These are phyloP conservation scores for Bemisia tabaci DNA, from an alignment of 1,140 invertebrate species.

Conservation along the genomic window DNA sequence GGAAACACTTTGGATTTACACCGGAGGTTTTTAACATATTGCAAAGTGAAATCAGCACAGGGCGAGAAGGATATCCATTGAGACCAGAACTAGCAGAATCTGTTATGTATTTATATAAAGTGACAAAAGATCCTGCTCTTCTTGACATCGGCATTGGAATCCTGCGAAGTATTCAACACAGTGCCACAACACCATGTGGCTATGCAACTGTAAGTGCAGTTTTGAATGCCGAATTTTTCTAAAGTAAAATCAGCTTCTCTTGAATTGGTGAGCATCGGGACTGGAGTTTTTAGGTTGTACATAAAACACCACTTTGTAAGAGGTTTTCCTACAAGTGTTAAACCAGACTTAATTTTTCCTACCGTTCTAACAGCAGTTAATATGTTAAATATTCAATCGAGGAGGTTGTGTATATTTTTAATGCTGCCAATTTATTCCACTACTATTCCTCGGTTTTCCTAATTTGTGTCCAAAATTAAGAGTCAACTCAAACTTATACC, in stretches of 20 bases:
- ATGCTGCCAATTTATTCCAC: too few relatives aligned
- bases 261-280: not conserved
- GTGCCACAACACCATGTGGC: constrained; percentile 82
- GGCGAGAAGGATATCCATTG: constrained; percentile 87
- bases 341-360: too few relatives aligned
- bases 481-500: too few relatives aligned
- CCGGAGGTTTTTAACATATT: constrained; percentile 96
- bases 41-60: constrained; percentile 63
- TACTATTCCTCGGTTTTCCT: too few relatives aligned
- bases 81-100: constrained; percentile 93
- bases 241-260: too few relatives aligned
- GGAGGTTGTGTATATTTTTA: too few relatives aligned
- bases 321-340: too few relatives aligned
- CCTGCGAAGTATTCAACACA: constrained; percentile 74
- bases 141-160: constrained; percentile 84
- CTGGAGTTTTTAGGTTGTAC: constrained; percentile 1
- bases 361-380: too few relatives aligned
- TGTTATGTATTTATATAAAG: constrained; percentile 90
- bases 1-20: constrained; percentile 91
- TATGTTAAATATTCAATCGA: too few relatives aligned
- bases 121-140: constrained; percentile 77
- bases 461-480: too few relatives aligned
- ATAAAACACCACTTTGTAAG: not conserved
- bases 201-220: constrained; percentile 75
- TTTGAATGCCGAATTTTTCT: too few relatives aligned